These are phyloP conservation scores for Vollenhovia emeryi DNA, from an alignment of 1,140 invertebrate genomes.

Conservation along the genomic window DNA sequence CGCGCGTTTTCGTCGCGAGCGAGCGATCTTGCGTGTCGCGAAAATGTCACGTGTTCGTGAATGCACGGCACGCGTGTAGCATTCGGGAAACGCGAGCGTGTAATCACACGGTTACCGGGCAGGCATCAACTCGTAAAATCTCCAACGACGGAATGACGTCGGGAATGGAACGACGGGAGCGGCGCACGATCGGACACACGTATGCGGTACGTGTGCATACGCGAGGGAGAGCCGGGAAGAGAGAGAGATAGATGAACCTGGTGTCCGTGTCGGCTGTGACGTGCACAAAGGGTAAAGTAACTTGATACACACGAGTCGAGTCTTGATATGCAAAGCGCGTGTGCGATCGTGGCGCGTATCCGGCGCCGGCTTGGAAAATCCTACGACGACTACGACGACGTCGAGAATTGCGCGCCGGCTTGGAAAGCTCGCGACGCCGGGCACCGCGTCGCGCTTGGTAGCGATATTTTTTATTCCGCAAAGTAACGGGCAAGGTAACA, in stretches of 20 bases:
- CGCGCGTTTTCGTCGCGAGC: neutral
- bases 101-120: slow-evolving; percentile 63
- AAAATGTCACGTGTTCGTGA: slow-evolving; percentile 10
- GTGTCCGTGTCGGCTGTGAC: slow-evolving; percentile 34
- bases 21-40: neutral
- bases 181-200: slow-evolving; percentile 53
- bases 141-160: slow-evolving; percentile 8
- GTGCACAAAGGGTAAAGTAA: slow-evolving; percentile 64
- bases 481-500: neutral
- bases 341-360: slow-evolving; percentile 45
- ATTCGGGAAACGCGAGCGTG: slow-evolving; percentile 51
- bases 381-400: slow-evolving; percentile 32
- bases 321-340: slow-evolving; percentile 65
- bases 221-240: slow-evolving; percentile 32
- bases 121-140: slow-evolving; percentile 66
- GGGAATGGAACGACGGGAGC: neutral
- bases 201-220: slow-evolving; percentile 41
- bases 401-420: slow-evolving; percentile 17
- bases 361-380: slow-evolving; percentile 43
- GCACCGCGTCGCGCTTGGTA: neutral
- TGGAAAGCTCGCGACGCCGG: neutral
- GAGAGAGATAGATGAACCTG: slow-evolving; percentile 61
- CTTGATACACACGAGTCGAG: slow-evolving; percentile 57
- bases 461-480: slow-evolving; percentile 40
- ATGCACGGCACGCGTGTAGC: slow-evolving; percentile 37